phyloP scores from a whole-genome alignment of 2,113 vertebrate genomes.

The Tachycineta bicolor region DNA sequence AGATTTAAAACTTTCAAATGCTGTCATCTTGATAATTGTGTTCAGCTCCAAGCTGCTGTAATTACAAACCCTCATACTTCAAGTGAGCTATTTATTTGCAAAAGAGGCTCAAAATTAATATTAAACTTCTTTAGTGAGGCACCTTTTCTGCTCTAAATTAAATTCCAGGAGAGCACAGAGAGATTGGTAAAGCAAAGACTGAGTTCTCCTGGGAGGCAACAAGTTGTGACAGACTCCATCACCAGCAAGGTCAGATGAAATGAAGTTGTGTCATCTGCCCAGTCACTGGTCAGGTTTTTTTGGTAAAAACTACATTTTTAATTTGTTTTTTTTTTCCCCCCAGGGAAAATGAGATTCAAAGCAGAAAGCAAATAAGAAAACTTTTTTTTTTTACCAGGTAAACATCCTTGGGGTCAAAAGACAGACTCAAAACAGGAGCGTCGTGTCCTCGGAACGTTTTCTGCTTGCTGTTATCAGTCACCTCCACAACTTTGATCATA shows the following conservation, averaged over 20 bases:
- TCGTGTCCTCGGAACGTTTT: constrained; percentile 92
- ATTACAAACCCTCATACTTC: background rate
- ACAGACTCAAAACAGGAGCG: constrained; percentile 90
- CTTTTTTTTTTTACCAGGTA: constrained; percentile 85
- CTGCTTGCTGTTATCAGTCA: constrained; percentile 91
- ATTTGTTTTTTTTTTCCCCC: no score
- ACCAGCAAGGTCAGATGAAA: background rate
- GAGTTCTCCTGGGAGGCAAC: background rate
- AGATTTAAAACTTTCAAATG: background rate
- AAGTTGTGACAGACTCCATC: background rate
- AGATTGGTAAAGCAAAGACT: background rate
- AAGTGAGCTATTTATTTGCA: background rate
- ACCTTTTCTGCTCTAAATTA: background rate
- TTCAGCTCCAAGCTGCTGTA: background rate
- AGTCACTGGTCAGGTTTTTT: no score
- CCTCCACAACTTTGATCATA: constrained; percentile 92
- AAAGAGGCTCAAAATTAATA: background rate
- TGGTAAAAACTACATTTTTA: background rate
- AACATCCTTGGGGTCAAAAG: constrained; percentile 89
- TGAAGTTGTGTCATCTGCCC: background rate
- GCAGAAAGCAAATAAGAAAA: background rate
- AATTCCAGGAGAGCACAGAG: background rate
- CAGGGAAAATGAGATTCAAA: background rate
- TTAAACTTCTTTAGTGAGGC: background rate
- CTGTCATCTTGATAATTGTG: background rate